Evolutionary conservation across 2,888 invertebrate genomes (phyloP), one percentile per base, ranked within the genome.

Genomic region (Parascotia fuliginaria): DNA sequence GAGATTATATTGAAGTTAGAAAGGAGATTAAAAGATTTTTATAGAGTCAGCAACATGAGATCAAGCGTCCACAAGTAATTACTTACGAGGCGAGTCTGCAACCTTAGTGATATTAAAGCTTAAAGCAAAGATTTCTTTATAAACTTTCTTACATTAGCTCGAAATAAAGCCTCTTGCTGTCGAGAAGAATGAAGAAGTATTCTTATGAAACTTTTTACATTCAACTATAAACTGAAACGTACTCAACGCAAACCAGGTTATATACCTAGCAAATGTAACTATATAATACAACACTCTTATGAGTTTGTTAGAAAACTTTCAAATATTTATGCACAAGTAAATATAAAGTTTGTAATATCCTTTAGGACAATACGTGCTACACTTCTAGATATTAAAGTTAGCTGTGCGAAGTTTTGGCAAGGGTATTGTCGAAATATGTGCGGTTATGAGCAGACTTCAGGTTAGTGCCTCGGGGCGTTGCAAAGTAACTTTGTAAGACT

Each of bases 341-440:
- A 24, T 24, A 24, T 1, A 6, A 24, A 24, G 24, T 24, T 24
- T 24, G 24, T 19, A 24, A 1, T 6, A 24, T 7, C 24, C 24
- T 24, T 11, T 36, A 11, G 5, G 2, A 36, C 19, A 16, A 36
- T 19, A 36, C 19, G 36, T 33, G 16, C n/a, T 15, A 36, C 16
- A 36, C 19, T 36, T 36, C 16, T 9, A 22, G 36, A 36, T 36
- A 19, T 19, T 36, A 16, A 36, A 36, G 11, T 36, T 36, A 31
- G 12, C 13, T 19, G 19, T n/a, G n/a, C 6, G 9, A 3, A 36
- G 36, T 36, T 36, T 22, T 16, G 7, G 24, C 13, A 7, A 13
- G 3, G 4, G 36, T 36, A 16, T 19, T 16, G 36, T 36, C 11
- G 7, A 9, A 24, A 24, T n/a, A 16, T 16, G 16, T 33, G 36